Evolutionary conservation across 1,140 invertebrate genomes (phyloP).

Genomic region (Drosophila triauraria): DNA sequence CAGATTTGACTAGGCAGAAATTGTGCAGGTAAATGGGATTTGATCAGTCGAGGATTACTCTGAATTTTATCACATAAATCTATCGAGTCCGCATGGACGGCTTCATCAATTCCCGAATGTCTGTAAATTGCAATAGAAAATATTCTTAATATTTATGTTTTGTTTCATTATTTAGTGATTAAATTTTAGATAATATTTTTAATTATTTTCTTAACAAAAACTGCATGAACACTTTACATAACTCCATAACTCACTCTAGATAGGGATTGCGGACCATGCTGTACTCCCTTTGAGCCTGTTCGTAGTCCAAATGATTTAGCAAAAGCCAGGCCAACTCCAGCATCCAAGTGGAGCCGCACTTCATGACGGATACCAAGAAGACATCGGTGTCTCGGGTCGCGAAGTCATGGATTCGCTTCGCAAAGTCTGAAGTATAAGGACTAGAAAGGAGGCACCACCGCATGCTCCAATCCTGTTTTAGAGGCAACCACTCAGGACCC

Average conservation of each 20-base stretch:
- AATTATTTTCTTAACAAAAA: too few species aligned
- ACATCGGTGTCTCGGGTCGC: slow-evolving; percentile 85
- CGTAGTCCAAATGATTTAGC: slow-evolving; percentile 86
- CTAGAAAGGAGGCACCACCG: slow-evolving; percentile 13
- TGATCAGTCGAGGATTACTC: slow-evolving; percentile 25
- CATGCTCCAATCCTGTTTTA: slow-evolving; percentile 25
- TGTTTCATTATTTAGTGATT: too few species aligned
- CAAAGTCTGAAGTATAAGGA: not conserved
- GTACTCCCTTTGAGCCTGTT: slow-evolving; percentile 81
- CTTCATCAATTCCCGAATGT: not conserved
- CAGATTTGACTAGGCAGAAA: slow-evolving; percentile 28
- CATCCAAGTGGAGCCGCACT: slow-evolving; percentile 88
- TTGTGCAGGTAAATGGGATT: slow-evolving; percentile 43
- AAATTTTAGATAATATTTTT: too few species aligned
- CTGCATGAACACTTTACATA: too few species aligned
- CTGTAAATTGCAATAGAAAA: not conserved
- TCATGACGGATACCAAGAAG: slow-evolving; percentile 85
- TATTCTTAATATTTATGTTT: not conserved
- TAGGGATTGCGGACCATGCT: slow-evolving; percentile 87
- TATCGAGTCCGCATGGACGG: slow-evolving; percentile 4
- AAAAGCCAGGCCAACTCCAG: slow-evolving; percentile 89
- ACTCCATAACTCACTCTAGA: slow-evolving; percentile 79
- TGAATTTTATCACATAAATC: not conserved
- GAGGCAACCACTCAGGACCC: slow-evolving; percentile 14
- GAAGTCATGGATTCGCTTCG: slow-evolving; percentile 21